phyloP scores from a whole-genome alignment of 1,140 invertebrate genomes.

The Zaprionus inermis region DNA sequence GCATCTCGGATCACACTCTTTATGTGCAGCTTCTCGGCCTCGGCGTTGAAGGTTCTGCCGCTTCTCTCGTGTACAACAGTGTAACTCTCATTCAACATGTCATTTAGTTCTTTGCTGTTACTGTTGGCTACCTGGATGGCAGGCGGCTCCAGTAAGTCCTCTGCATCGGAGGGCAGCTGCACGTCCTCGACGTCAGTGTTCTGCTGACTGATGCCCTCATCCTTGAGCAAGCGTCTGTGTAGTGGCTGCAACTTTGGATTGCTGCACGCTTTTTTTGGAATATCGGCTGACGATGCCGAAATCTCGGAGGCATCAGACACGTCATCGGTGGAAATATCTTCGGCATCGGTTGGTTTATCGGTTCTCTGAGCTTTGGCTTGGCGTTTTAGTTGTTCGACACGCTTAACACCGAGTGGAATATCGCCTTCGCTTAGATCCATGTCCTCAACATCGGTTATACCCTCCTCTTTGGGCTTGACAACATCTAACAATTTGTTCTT shows the following conservation, averaged over 20 bases:
- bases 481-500: conserved; percentile 70
- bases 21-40: conserved; percentile 85
- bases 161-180: conserved; percentile 85
- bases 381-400: conserved; percentile 68
- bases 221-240: conserved; percentile 56
- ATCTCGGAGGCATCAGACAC: conserved; percentile 58
- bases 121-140: conserved; percentile 45
- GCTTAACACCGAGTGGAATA: conserved; percentile 53
- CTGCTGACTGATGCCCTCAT: conserved; percentile 64
- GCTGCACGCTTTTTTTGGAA: conserved; percentile 26
- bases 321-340: conserved; percentile 75
- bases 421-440: conserved; percentile 85
- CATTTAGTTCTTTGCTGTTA: conserved; percentile 73
- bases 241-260: conserved; percentile 52
- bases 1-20: conserved; percentile 84
- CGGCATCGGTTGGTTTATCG: conserved; percentile 59
- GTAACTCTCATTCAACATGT: conserved; percentile 82
- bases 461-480: conserved; percentile 55
- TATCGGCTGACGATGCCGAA: conserved; percentile 20
- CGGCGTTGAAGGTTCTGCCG: conserved; percentile 82
- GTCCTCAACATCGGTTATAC: conserved; percentile 85
- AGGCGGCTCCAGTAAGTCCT: conserved; percentile 67
- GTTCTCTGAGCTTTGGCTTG: conserved; percentile 39
- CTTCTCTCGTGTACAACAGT: conserved; percentile 84
- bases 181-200: conserved; percentile 86